Percentiles rank a stretch among this genome's conserved stretches.
Conservation (phyloP, 35 echinoderm and acorn worm species). For the Chiridota heheva region DNA sequence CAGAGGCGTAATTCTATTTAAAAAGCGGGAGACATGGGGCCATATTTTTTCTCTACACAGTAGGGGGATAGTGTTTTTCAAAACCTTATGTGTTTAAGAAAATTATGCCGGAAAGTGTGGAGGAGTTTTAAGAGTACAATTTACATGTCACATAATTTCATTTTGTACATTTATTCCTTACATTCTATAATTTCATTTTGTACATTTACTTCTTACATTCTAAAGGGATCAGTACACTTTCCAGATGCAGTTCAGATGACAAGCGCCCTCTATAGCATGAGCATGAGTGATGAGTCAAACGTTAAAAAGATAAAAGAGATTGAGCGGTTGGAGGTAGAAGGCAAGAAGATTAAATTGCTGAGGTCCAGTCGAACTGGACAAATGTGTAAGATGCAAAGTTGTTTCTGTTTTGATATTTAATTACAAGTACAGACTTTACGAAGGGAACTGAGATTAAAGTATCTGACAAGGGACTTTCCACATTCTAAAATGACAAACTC, state of each 20-base stretch:
- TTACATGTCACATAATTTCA: not conserved
- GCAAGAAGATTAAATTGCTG: conserved; percentile 9
- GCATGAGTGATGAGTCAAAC: conserved; percentile 44
- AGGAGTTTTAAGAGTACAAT: not conserved
- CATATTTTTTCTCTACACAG: no score
- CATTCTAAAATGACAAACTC: no score
- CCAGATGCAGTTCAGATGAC: conserved; percentile 64
- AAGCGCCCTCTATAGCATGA: conserved; percentile 66
- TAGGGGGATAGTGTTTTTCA: not conserved
- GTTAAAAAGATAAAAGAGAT: conserved; percentile 8
- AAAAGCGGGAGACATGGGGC: not conserved
- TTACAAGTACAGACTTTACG: no score
- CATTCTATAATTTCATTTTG: not conserved
- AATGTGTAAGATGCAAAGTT: conserved; percentile 9
- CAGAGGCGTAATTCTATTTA: no score
- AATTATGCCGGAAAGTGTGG: not conserved
- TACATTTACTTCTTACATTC: not conserved
- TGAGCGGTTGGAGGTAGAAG: not conserved
- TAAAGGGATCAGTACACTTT: conserved; percentile 54
- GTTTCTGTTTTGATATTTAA: not conserved
- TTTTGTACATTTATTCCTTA: not conserved
- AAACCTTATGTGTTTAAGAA: not conserved
- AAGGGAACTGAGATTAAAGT: no score
- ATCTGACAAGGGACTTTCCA: no score
- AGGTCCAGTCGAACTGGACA: conserved; percentile 26